phyloP scores from a whole-genome alignment of 2,888 invertebrate species.

The Phanerotoma sp. region DNA sequence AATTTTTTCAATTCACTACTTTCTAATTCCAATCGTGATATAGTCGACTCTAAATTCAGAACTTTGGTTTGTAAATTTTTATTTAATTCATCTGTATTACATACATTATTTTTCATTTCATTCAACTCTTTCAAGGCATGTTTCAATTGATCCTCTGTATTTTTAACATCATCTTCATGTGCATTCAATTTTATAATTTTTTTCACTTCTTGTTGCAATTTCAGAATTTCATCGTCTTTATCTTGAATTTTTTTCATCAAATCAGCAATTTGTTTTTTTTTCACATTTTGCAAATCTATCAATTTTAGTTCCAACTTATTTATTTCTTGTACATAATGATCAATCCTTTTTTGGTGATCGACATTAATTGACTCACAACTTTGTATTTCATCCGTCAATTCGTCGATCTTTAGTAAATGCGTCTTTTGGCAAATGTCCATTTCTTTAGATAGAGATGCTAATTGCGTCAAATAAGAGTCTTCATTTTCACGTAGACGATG shows the following conservation, averaged over 20 bases:
- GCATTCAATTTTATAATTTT: neutral
- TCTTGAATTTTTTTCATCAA: constrained; percentile 34
- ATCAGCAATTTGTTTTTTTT: constrained; percentile 21
- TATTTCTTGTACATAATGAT: constrained; percentile 16
- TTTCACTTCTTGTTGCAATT: constrained; percentile 43
- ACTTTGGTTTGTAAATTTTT: constrained; percentile 24
- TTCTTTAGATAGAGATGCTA: neutral
- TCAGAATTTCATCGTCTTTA: constrained; percentile 46
- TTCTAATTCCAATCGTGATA: constrained; percentile 30
- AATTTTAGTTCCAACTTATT: neutral
- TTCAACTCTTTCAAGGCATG: constrained; percentile 28
- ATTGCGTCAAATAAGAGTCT: too few relatives aligned
- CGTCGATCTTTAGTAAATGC: too few relatives aligned
- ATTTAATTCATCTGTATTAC: constrained; percentile 25
- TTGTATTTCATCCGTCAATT: too few relatives aligned
- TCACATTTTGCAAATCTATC: constrained; percentile 16
- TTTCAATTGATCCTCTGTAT: too few relatives aligned
- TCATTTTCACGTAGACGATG: constrained; percentile 2
- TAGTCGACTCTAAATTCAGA: constrained; percentile 15
- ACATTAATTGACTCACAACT: too few relatives aligned
- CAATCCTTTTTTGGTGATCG: neutral
- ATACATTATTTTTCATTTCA: constrained; percentile 31
- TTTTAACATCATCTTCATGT: constrained; percentile 37
- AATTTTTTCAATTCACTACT: constrained; percentile 34
- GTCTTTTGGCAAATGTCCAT: too few relatives aligned